Evolutionary conservation across 2,888 invertebrate genomes (phyloP), one percentile per base, ranked within the genome.

Genomic region (Disparrhopalites patrizii): DNA sequence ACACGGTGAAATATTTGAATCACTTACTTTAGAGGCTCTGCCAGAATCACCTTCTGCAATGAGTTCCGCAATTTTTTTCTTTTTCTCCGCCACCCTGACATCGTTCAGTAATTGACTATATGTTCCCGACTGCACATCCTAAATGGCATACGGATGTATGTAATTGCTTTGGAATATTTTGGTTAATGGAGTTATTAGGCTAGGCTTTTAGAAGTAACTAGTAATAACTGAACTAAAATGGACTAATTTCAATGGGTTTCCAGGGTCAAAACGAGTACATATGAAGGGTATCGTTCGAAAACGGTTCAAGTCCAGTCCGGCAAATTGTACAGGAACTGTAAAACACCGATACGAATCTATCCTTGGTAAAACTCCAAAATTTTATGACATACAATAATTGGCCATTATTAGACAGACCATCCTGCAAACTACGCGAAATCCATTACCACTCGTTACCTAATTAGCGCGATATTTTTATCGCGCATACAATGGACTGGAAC

Each of bases 51-150:
- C 72, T 23, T 65, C 68, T 58, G 71, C 70, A 38, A 60, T 70
- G 13, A 71, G 36, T 33, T 71, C 73, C 3, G 64, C 54, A 10
- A 62, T 33, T 50, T 67, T 69, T 27, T 55, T 30, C 47, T 74
- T 74, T 30, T 71, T 70, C 38, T 74, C 74, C 2, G 66, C 60
- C 10, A 72, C 72, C 30, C 70, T 51, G 25, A 50, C 40, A 65
- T 74, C 71, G 60, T 70, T 74, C 15, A 72, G 65, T 31, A 70
- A 40, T 64, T 71, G 69, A 27, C 72, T 67, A 51, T 74, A 74
- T 27, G 63, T 64, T 40, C 74, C 74, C 31, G 68, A 67, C 27
- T 69, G 56, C 15, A 74, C 68, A 38, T 72, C 74, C 72, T 73
- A 36, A 13, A 52, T 38, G 33, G 1, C 15, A 61, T 20, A 28